Evolutionary conservation across 1,140 invertebrate genomes (phyloP).

Genomic region (Trachelipus rathkii): DNA sequence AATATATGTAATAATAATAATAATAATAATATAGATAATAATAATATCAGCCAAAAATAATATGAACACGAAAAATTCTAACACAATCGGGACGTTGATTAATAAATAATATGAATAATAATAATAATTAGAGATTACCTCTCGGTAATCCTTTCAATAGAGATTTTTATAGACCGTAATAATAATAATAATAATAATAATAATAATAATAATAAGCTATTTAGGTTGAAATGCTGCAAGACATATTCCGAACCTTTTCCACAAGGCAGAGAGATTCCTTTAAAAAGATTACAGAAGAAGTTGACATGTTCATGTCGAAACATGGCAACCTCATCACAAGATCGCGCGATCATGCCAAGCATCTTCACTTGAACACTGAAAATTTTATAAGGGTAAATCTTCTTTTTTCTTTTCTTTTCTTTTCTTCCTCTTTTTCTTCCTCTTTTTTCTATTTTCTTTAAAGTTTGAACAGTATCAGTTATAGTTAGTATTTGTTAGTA

Average conservation of each 20-base stretch:
- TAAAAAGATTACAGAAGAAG: slow-evolving; percentile 36
- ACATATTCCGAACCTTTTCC: slow-evolving; percentile 39
- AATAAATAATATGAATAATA: too few relatives aligned
- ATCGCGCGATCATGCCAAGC: slow-evolving; percentile 35
- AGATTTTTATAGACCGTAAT: too few relatives aligned
- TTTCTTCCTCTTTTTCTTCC: not conserved
- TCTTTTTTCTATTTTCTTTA: not conserved
- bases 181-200: too few relatives aligned
- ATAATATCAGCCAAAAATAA: too few relatives aligned
- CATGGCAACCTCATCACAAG: slow-evolving; percentile 40
- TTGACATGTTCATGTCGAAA: slow-evolving; percentile 38
- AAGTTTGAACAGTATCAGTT: too few relatives aligned
- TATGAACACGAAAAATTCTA: too few relatives aligned
- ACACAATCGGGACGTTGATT: too few relatives aligned
- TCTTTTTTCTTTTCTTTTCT: not conserved
- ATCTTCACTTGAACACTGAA: slow-evolving; percentile 36
- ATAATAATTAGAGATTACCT: too few relatives aligned
- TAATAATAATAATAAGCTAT: not conserved
- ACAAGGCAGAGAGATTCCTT: slow-evolving; percentile 39
- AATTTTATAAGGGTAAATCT: slow-evolving; percentile 40
- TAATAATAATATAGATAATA: too few relatives aligned
- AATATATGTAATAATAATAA: too few relatives aligned
- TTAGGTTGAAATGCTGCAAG: slow-evolving; percentile 43
- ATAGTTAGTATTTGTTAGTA: too few relatives aligned
- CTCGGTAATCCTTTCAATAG: too few relatives aligned